A percentile compares a stretch with the other conserved stretches of the same genome.
Evolutionary conservation across 2,888 invertebrate species (phyloP).

Genomic region (Lycaena phlaeas): DNA sequence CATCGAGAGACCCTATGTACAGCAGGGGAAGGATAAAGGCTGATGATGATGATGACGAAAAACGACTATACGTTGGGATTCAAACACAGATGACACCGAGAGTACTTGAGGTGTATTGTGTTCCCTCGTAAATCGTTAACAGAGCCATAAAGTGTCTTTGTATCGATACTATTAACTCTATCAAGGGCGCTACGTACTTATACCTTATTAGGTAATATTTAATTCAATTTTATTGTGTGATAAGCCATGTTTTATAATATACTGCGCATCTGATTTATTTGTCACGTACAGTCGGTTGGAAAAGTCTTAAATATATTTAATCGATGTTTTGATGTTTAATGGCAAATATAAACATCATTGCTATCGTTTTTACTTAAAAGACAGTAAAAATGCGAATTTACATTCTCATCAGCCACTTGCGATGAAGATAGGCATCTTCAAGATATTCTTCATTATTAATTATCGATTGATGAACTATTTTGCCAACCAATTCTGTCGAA

Average conservation of each 20-base stretch:
- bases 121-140: constrained; percentile 8
- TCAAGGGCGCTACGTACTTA: constrained; percentile 7
- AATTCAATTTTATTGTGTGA: constrained; percentile 1
- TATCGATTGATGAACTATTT: no score
- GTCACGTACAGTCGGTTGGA: neutral
- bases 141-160: constrained; percentile 10
- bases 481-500: no score
- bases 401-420: no score
- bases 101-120: neutral
- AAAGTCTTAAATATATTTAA: neutral
- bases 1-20: no score
- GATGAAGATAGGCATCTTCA: no score
- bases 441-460: no score
- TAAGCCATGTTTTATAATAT: neutral
- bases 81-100: neutral
- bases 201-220: constrained; percentile 4
- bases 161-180: constrained; percentile 16
- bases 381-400: no score
- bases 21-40: no score
- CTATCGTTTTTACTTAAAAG: no score
- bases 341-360: no score
- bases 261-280: neutral
- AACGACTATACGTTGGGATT: neutral
- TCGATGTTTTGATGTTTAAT: neutral
- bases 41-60: no score